Evolutionary conservation across 2,888 invertebrate species (phyloP), one percentile per base, ranked within the genome.

Genomic region (Plagodis pulveraria): DNA sequence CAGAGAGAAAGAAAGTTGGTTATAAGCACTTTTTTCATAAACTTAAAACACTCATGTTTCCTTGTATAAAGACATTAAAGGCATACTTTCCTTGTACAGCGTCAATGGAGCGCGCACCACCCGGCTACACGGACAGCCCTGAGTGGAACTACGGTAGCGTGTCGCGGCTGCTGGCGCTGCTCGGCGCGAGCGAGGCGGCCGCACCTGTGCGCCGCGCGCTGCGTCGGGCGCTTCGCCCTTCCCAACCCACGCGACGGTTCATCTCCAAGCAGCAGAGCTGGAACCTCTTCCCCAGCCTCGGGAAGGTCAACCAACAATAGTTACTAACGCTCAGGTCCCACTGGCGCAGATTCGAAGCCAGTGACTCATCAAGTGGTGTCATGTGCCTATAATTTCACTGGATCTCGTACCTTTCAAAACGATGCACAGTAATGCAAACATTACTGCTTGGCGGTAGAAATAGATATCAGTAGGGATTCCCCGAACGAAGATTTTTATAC

Each of bases 131-230:
- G 6, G 89, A 88, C 70, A 77, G 84, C 0, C 8, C 50, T 0
- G 56, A 50, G 0, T 89, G 89, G 89, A 67, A 82, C 59, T 71
- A 64, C 22, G 62, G 71, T 0, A 78, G 86, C 0, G 88, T 86
- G 11, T 0, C 77, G 5, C 82, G 77, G 0, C 72, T 88, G 7
- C 62, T 88, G 6, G 59, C 62, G 0, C 76, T 87, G 5, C 67
- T 89, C 34, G 65, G 70, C 5, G 62, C 67, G 35, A 80, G 77
- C 58, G 72, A 77, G 53, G 54, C 58, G 0, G 65, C 80, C 2
- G 62, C 47, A 0, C 75, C 78, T 0, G 76, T 80, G 4, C 62
- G 73, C 0, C 48, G 43, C 0, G 62, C 67, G 5, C 48, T 81
- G 32, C 66, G 79, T 0, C 67, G 77, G 0, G 63, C 66, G 40